These are phyloP conservation scores for Onychomys arenicola DNA, from an alignment of 2,797 vertebrate genomes.

Conservation along the genomic window DNA sequence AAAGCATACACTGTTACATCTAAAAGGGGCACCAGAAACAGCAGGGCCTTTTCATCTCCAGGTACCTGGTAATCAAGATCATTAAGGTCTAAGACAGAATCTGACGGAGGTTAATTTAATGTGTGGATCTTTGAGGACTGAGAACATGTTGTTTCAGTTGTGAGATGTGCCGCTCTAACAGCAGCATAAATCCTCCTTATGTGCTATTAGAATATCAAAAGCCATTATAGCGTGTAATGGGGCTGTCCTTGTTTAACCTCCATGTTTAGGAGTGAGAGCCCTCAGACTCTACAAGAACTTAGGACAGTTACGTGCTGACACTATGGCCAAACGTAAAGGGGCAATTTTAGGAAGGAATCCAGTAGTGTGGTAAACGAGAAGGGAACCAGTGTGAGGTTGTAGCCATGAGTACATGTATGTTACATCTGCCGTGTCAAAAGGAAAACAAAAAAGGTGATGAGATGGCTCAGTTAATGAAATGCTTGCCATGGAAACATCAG, in stretches of 20 bases:
- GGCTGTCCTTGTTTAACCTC: background rate
- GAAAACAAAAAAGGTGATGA: too few species aligned
- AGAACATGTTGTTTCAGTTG: background rate
- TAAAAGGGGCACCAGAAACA: too few species aligned
- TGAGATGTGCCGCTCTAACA: background rate
- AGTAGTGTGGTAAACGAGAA: background rate
- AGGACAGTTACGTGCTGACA: background rate
- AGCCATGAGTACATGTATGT: too few species aligned
- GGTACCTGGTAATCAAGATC: background rate
- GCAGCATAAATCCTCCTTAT: background rate
- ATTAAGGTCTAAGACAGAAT: background rate
- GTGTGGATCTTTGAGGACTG: background rate
- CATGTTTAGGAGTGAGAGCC: background rate
- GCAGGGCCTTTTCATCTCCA: background rate
- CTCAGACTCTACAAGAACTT: background rate
- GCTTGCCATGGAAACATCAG: background rate
- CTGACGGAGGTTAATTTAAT: background rate
- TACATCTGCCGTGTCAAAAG: background rate
- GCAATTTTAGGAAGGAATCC: background rate
- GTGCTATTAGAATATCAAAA: background rate
- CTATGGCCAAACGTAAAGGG: background rate
- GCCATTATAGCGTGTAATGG: background rate
- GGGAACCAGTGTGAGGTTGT: too few species aligned
- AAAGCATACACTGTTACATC: background rate
- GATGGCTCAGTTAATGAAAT: background rate